Evolutionary conservation across 2,797 vertebrate species (phyloP).

Genomic region (Chanos chanos): DNA sequence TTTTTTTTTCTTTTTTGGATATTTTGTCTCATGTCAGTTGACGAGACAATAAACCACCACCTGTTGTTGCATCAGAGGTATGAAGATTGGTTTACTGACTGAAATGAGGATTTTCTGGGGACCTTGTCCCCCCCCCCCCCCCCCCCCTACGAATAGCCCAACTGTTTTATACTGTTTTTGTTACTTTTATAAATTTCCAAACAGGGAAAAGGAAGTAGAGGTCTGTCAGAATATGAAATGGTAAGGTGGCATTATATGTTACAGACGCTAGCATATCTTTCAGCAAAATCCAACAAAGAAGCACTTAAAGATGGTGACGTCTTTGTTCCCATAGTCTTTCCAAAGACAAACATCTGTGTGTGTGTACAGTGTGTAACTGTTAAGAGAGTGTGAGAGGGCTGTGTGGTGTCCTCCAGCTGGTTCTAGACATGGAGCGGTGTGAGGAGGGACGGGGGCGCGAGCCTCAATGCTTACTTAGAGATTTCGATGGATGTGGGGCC

Average conservation of each 20-base stretch:
- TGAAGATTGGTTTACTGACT: slow-evolving; percentile 43
- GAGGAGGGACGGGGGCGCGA: neutral
- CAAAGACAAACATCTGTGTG: slow-evolving; percentile 13
- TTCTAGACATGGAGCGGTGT: slow-evolving; percentile 4
- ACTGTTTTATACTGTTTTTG: slow-evolving; percentile 62
- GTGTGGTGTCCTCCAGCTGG: neutral
- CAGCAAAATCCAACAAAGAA: slow-evolving; percentile 64
- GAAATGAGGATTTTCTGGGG: slow-evolving; percentile 27
- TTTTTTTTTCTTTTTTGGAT: slow-evolving; percentile 42
- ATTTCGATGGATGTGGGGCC: neutral
- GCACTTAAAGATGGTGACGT: slow-evolving; percentile 56
- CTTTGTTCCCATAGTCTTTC: slow-evolving; percentile 16
- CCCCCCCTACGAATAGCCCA: slow-evolving; percentile 72
- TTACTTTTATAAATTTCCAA: slow-evolving; percentile 69
- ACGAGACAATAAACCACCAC: slow-evolving; percentile 55
- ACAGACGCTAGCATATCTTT: slow-evolving; percentile 70
- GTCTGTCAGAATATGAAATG: slow-evolving; percentile 52
- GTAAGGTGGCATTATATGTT: slow-evolving; percentile 60
- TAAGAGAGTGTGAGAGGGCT: neutral
- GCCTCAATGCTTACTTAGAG: neutral
- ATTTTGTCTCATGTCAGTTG: slow-evolving; percentile 54
- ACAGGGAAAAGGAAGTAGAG: slow-evolving; percentile 47
- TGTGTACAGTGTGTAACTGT: neutral
- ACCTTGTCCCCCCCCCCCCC: slow-evolving; percentile 49
- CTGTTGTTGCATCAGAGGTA: slow-evolving; percentile 71